These are phyloP conservation scores for Parazoanthus swiftii DNA, from an alignment of 92 coral and sea anemone genomes.

Conservation along the genomic window DNA sequence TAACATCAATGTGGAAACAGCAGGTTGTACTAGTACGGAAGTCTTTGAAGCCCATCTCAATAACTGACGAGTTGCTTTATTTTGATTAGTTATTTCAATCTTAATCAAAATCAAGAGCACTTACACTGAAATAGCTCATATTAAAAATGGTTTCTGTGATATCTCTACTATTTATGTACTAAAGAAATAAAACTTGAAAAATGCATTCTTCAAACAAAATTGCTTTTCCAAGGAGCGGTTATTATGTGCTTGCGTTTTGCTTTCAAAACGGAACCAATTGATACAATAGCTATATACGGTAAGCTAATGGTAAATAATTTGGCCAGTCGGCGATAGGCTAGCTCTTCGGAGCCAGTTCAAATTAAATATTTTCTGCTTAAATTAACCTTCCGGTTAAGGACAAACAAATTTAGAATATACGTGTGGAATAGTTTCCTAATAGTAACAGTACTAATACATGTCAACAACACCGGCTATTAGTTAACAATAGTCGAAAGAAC, in stretches of 20 bases:
- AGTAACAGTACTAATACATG: neutral
- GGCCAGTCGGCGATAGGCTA: neutral
- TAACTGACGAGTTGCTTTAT: neutral
- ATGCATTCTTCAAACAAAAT: neutral
- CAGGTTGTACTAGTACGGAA: neutral
- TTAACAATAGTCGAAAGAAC: too few species aligned
- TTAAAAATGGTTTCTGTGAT: neutral
- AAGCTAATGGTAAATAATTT: neutral
- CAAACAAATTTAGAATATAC: neutral
- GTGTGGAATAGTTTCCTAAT: neutral
- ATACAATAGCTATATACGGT: too few species aligned
- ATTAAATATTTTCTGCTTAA: neutral
- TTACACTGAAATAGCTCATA: neutral
- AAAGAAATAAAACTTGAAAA: neutral
- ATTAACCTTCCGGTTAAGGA: neutral
- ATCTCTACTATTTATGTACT: neutral
- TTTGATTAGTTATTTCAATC: neutral
- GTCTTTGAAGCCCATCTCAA: neutral
- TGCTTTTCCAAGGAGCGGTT: neutral
- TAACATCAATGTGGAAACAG: neutral
- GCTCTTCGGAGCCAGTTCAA: neutral
- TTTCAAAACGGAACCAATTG: too few species aligned
- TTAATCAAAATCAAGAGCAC: neutral
- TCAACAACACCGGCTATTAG: neutral
- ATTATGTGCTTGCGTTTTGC: neutral